Conservation (phyloP, 2,797 vertebrate species). For the Pelodytes ibericus region DNA sequence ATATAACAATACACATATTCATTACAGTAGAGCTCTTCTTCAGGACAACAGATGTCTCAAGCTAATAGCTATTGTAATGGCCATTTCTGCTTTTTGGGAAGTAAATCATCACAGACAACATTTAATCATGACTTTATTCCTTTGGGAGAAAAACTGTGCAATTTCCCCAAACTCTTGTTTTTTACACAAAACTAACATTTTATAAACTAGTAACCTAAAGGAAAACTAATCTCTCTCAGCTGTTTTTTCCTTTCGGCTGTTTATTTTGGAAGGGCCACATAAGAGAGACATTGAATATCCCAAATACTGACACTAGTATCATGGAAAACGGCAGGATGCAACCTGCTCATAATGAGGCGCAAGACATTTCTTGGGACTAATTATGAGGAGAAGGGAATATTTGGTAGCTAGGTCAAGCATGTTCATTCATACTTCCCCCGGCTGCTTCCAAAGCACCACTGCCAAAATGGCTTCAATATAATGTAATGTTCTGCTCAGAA, state of each 20-base stretch:
- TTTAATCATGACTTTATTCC: conserved; percentile 26
- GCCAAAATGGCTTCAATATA: conserved; percentile 1
- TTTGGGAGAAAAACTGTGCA: conserved; percentile 21
- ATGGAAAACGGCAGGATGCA: conserved; percentile 13
- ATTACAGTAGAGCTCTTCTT: not conserved
- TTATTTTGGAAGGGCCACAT: conserved; percentile 42
- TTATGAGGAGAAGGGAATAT: not conserved
- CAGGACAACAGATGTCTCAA: conserved; percentile 14
- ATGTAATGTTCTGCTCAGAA: not conserved
- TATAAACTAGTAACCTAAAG: conserved; percentile 50
- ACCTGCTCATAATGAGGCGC: not conserved
- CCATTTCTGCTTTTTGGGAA: conserved; percentile 31
- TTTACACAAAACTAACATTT: conserved; percentile 51
- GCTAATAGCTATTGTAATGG: conserved; percentile 18
- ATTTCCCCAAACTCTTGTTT: conserved; percentile 3
- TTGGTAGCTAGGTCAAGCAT: conserved; percentile 16
- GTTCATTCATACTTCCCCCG: not conserved
- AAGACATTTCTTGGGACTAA: conserved; percentile 5
- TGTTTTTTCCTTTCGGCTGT: conserved; percentile 43
- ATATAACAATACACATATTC: not conserved
- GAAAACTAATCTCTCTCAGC: conserved; percentile 53
- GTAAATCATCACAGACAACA: conserved; percentile 10
- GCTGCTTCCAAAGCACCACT: not conserved
- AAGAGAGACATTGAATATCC: conserved; percentile 30
- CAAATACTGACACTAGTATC: conserved; percentile 1